These are phyloP conservation scores for Acanthurus lineatus DNA, from an alignment of 2,797 vertebrate species.

Conservation along the genomic window DNA sequence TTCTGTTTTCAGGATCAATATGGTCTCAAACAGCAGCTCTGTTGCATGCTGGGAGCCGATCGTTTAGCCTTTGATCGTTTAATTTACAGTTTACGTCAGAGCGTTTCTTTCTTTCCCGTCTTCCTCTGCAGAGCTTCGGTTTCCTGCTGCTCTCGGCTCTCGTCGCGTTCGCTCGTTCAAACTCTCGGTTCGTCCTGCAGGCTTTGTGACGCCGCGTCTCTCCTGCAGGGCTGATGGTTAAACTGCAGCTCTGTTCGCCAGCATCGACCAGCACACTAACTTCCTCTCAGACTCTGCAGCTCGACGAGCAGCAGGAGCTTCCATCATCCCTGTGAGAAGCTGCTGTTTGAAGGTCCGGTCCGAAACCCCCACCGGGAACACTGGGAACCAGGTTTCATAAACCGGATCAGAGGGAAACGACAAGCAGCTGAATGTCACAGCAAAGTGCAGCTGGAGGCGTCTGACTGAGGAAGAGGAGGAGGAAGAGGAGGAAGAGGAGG, in stretches of 20 bases:
- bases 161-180: not conserved
- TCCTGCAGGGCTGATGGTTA: constrained; percentile 22
- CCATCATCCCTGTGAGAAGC: constrained; percentile 38
- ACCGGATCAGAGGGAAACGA: constrained; percentile 4
- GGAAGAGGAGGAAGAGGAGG: not conserved
- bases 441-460: constrained; percentile 11
- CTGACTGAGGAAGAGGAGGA: constrained; percentile 9
- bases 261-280: constrained; percentile 32
- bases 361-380: constrained; percentile 19
- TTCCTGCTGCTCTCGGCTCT: constrained; percentile 10
- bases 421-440: constrained; percentile 23
- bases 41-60: constrained; percentile 1
- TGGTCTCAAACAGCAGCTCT: not conserved
- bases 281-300: constrained; percentile 9
- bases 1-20: not conserved
- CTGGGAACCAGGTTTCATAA: constrained; percentile 13
- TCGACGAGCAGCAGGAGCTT: constrained; percentile 21
- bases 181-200: not conserved
- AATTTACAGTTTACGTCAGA: not conserved
- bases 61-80: constrained; percentile 30
- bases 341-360: constrained; percentile 30
- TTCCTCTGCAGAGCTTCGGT: not conserved
- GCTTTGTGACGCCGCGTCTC: not conserved
- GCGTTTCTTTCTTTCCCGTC: not conserved
- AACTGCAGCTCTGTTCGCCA: constrained; percentile 15